Percentiles rank a stretch among this genome's conserved stretches.
These are phyloP conservation scores for Resseliella maxima DNA, from an alignment of 2,888 invertebrate genomes.

Conservation along the genomic window DNA sequence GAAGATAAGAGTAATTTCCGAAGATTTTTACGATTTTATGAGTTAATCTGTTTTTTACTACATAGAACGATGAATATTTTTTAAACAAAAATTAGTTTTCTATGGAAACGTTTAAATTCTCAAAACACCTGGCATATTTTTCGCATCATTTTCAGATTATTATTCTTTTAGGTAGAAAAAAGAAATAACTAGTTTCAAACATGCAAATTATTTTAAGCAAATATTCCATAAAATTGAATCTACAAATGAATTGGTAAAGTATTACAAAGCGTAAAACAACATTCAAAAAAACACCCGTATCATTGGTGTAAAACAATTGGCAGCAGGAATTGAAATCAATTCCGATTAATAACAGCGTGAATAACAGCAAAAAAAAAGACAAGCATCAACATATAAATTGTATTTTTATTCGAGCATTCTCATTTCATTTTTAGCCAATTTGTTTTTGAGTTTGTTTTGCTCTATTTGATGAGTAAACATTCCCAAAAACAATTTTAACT, in stretches of 20 bases:
- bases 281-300: not conserved
- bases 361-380: not conserved
- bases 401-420: not conserved
- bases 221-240: not conserved
- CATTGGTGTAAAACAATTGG: not conserved
- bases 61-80: not conserved
- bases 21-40: not conserved
- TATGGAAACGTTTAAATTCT: not conserved
- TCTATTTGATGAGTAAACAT: conserved; percentile 23
- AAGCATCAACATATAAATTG: not conserved
- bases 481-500: not conserved
- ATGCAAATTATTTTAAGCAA: not conserved
- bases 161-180: not conserved
- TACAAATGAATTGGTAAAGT: not conserved
- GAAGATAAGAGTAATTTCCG: not conserved
- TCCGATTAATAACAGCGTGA: not conserved
- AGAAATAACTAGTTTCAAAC: not conserved
- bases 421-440: not conserved
- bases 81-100: not conserved
- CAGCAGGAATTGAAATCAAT: not conserved
- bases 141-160: not conserved
- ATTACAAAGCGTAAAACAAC: not conserved
- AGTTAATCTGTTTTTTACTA: not conserved
- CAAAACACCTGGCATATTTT: not conserved
- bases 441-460: not conserved